These are phyloP conservation scores for Salvator merianae DNA, from an alignment of 2,113 vertebrate genomes.

Conservation along the genomic window DNA sequence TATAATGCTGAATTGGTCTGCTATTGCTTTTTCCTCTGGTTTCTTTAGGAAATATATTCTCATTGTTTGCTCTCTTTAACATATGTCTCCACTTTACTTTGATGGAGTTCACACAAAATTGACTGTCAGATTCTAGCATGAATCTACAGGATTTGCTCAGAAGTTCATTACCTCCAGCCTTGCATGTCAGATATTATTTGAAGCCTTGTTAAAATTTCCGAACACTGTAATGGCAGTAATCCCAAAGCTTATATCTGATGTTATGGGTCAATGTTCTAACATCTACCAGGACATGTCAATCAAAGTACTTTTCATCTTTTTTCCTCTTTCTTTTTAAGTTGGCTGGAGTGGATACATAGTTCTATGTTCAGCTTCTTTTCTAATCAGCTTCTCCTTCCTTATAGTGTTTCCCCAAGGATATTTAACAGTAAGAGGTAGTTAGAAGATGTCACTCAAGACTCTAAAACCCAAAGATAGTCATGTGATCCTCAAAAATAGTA, in stretches of 20 bases:
- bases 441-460: conserved; percentile 40
- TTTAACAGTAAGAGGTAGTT: conserved; percentile 16
- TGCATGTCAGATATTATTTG: conserved; percentile 42
- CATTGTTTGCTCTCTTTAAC: background rate
- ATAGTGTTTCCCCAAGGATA: conserved; percentile 38
- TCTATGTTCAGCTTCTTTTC: conserved; percentile 31
- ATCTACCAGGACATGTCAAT: conserved; percentile 34
- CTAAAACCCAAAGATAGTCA: conserved; percentile 31
- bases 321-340: conserved; percentile 21
- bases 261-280: conserved; percentile 43
- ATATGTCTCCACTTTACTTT: conserved; percentile 33
- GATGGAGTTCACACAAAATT: conserved; percentile 37
- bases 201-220: conserved; percentile 50
- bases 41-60: conserved; percentile 25
- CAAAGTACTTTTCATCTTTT: conserved; percentile 43
- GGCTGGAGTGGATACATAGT: conserved; percentile 37
- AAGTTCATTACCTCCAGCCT: conserved; percentile 48
- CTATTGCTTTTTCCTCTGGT: conserved; percentile 14
- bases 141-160: conserved; percentile 42
- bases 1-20: conserved; percentile 5
- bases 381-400: conserved; percentile 53
- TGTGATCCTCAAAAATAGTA: conserved; percentile 8
- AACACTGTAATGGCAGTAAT: conserved; percentile 48
- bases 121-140: conserved; percentile 31
- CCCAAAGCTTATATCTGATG: conserved; percentile 27